Percentiles rank a stretch among this genome's conserved stretches.
phyloP scores from a whole-genome alignment of 2,797 vertebrate genomes.

The Gymnocypris eckloni region DNA sequence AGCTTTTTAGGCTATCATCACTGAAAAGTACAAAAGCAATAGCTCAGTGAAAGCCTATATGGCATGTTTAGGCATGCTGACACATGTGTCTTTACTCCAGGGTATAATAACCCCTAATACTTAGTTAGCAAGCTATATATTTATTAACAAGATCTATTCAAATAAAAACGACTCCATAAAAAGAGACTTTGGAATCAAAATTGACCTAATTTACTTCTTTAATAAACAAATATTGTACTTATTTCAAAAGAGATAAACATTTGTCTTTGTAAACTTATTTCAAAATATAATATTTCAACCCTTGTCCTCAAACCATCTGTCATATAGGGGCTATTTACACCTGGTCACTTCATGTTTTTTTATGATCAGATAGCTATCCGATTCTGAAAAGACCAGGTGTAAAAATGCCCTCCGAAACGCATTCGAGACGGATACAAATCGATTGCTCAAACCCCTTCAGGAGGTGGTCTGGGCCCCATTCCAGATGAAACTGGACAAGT shows the following conservation, averaged over 20 bases:
- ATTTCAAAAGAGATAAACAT: not conserved
- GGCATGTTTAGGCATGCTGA: conserved; percentile 1
- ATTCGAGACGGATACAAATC: too few relatives aligned
- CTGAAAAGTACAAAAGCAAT: conserved; percentile 13
- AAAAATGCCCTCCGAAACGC: too few relatives aligned
- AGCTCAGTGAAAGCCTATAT: conserved; percentile 8
- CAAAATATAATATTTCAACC: not conserved
- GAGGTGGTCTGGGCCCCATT: too few relatives aligned
- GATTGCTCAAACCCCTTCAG: too few relatives aligned
- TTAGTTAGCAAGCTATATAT: conserved; percentile 11
- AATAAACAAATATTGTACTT: not conserved
- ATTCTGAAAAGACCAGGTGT: too few relatives aligned
- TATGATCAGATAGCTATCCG: too few relatives aligned
- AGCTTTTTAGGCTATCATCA: conserved; percentile 12
- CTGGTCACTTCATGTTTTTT: too few relatives aligned
- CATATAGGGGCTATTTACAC: not conserved
- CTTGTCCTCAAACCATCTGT: not conserved
- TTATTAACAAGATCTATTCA: conserved; percentile 2
- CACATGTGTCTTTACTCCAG: conserved; percentile 22
- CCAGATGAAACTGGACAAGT: too few relatives aligned
- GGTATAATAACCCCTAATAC: conserved; percentile 23
- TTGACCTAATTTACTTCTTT: not conserved
- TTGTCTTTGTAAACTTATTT: not conserved
- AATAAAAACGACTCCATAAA: not conserved
- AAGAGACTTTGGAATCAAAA: not conserved